phyloP scores from a whole-genome alignment of 1,140 invertebrate genomes.

The Brachionus manjavacas region DNA sequence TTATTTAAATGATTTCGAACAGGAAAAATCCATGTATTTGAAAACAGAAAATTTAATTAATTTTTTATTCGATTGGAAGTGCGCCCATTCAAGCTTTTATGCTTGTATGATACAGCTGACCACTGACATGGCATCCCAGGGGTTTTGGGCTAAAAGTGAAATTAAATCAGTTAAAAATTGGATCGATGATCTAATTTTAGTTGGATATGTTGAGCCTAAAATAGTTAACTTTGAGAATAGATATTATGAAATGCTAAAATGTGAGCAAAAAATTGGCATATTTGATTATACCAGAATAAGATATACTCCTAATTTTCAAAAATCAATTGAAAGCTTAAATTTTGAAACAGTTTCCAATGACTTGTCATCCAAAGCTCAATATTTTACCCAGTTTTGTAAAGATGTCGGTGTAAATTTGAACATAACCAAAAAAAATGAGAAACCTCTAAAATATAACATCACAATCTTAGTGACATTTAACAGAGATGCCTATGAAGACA shows the following conservation, averaged over 20 bases:
- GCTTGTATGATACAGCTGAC: slow-evolving; percentile 45
- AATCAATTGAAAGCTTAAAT: neutral
- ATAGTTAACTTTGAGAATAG: neutral
- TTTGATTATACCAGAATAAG: neutral
- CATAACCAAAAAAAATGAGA: neutral
- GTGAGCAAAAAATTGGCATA: neutral
- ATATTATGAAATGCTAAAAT: neutral
- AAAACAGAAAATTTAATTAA: slow-evolving; percentile 44
- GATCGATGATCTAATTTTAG: slow-evolving; percentile 45
- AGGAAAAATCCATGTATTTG: slow-evolving; percentile 46
- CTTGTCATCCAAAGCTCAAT: neutral
- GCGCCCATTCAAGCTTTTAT: slow-evolving; percentile 43
- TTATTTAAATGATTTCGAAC: slow-evolving; percentile 46
- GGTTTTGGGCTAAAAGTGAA: slow-evolving; percentile 45
- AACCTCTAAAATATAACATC: neutral
- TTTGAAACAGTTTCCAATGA: neutral
- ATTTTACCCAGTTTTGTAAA: neutral
- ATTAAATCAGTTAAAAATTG: slow-evolving; percentile 44
- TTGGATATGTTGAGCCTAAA: slow-evolving; percentile 42
- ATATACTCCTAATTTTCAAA: slow-evolving; percentile 11
- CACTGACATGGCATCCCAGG: slow-evolving; percentile 41
- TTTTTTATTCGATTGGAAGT: slow-evolving; percentile 46
- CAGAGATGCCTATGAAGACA: neutral
- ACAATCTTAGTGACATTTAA: neutral
- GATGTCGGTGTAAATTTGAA: neutral